Evolutionary conservation across 2,888 invertebrate genomes (phyloP).

Genomic region (Synergus gifuensis): DNA sequence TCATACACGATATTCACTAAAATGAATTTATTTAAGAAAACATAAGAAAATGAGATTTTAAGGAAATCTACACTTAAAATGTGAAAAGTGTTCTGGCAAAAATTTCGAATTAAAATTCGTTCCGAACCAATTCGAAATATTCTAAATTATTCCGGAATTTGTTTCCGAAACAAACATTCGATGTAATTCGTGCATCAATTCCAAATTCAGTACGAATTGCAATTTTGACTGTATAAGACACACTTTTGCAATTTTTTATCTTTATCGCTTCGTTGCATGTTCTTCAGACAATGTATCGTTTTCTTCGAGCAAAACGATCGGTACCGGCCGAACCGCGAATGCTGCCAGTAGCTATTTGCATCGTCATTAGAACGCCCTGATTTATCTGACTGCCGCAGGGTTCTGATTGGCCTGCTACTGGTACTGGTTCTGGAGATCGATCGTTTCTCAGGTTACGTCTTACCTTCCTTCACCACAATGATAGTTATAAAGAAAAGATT

Average conservation of each 20-base stretch:
- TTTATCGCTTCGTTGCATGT: constrained; percentile 43
- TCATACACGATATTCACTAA: too few species aligned
- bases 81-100: too few species aligned
- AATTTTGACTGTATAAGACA: constrained; percentile 47
- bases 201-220: neutral
- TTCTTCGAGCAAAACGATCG: constrained; percentile 47
- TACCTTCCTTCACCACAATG: constrained; percentile 17
- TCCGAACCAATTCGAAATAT: too few species aligned
- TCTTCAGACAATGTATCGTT: constrained; percentile 47
- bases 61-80: too few species aligned
- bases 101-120: too few species aligned
- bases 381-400: constrained; percentile 54
- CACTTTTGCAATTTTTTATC: constrained; percentile 41
- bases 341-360: constrained; percentile 55
- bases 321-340: constrained; percentile 48
- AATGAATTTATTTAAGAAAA: too few species aligned
- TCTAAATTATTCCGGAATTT: too few species aligned
- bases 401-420: constrained; percentile 50
- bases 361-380: constrained; percentile 55
- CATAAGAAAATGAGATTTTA: too few species aligned
- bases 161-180: too few species aligned
- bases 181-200: too few species aligned
- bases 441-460: constrained; percentile 26
- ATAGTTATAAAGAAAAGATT: constrained; percentile 27
- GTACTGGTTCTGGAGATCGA: constrained; percentile 47